Evolutionary conservation across 92 coral and sea anemone genomes (phyloP).

Genomic region (Chrysogorgia sp.): DNA sequence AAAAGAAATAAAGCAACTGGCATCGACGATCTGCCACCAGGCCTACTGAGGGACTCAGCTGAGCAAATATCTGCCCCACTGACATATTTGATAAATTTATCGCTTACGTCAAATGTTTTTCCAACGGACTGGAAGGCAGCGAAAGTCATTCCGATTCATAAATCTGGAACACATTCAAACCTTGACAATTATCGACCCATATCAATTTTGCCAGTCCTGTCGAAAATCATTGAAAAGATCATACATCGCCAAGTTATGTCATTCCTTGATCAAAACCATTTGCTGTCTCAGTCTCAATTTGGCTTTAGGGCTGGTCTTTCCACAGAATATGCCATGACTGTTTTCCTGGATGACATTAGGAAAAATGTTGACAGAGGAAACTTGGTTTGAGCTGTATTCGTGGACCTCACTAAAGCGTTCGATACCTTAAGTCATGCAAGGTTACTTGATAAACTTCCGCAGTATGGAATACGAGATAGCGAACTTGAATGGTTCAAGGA

Average conservation of each 20-base stretch:
- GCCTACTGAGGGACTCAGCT: slow-evolving; percentile 8
- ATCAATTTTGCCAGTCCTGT: too few relatives aligned
- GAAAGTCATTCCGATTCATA: too few relatives aligned
- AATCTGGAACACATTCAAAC: too few relatives aligned
- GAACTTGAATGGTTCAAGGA: too few relatives aligned
- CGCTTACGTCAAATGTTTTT: too few relatives aligned
- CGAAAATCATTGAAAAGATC: too few relatives aligned
- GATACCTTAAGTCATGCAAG: neutral
- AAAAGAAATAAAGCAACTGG: slow-evolving; percentile 22
- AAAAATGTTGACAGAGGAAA: neutral
- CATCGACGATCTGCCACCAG: slow-evolving; percentile 8
- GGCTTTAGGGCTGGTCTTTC: slow-evolving; percentile 10
- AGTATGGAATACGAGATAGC: too few relatives aligned
- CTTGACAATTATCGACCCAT: too few relatives aligned
- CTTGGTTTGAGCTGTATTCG: neutral
- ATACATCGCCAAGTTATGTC: neutral
- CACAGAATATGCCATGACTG: slow-evolving; percentile 2
- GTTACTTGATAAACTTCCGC: neutral
- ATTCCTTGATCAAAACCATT: neutral
- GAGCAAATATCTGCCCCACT: slow-evolving; percentile 6
- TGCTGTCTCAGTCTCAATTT: slow-evolving; percentile 7
- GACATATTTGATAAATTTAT: too few relatives aligned
- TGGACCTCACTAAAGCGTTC: neutral
- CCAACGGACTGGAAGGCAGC: too few relatives aligned
- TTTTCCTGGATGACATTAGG: neutral